A percentile compares a stretch with the other conserved stretches of the same genome.
Conservation (phyloP, 2,797 vertebrate species). For the Anguilla marmorata region DNA sequence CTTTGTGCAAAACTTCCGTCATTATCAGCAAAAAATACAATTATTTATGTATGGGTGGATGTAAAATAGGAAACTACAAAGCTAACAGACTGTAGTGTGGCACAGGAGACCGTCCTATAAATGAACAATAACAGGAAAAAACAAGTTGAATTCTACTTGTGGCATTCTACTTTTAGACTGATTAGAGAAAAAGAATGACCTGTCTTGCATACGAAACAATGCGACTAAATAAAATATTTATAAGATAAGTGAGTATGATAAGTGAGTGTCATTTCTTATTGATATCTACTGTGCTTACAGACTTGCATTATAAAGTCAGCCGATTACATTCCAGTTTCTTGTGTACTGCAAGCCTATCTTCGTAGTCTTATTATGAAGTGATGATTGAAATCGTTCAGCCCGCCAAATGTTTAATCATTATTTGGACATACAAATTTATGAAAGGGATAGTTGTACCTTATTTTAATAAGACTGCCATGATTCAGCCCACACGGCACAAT, state of each 20-base stretch:
- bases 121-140: slow-evolving; percentile 78
- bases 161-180: slow-evolving; percentile 57
- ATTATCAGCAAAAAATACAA: slow-evolving; percentile 68
- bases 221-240: slow-evolving; percentile 55
- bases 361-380: slow-evolving; percentile 15
- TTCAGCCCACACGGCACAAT: not conserved
- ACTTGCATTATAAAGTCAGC: slow-evolving; percentile 29
- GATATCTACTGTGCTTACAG: slow-evolving; percentile 4
- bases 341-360: not conserved
- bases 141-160: slow-evolving; percentile 65
- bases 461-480: not conserved
- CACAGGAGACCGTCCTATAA: slow-evolving; percentile 72
- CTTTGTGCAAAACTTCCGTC: slow-evolving; percentile 65
- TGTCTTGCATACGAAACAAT: slow-evolving; percentile 57
- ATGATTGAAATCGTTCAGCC: slow-evolving; percentile 19
- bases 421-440: slow-evolving; percentile 25
- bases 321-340: slow-evolving; percentile 21
- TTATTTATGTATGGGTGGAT: slow-evolving; percentile 74
- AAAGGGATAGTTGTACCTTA: not conserved
- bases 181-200: slow-evolving; percentile 52
- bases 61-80: slow-evolving; percentile 69
- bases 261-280: slow-evolving; percentile 40
- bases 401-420: not conserved
- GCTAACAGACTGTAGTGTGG: slow-evolving; percentile 63
- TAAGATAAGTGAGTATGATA: slow-evolving; percentile 41